Evolutionary conservation across 2,888 invertebrate genomes (phyloP), one percentile per base, ranked within the genome.

Genomic region (Oscheius onirici): DNA sequence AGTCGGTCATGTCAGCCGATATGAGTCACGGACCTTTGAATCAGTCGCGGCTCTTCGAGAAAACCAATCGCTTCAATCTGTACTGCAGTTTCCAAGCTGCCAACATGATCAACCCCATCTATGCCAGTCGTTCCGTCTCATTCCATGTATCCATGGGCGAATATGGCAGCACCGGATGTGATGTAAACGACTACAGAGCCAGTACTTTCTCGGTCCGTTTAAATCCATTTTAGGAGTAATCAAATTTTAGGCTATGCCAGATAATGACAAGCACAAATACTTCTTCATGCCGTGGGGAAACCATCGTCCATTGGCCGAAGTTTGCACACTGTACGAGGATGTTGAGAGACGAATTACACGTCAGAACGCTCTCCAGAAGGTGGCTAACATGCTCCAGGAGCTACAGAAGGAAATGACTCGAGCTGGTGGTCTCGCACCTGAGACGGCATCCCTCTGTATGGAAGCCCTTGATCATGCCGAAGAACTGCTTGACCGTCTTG

Each of bases 261-360:
- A 80, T 58, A 76, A 71, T 57, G 85, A 86, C 60, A 77, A 79
- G 2, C 70, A 76, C 51, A 75, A 76, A 26, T 81, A 80, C 71
- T 86, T 81, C 68, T 72, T 79, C 13, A 82, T 86, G 81, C 84
- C 85, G 5, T 86, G 86, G 86, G 84, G 84, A 28, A 86, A 86
- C 61, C 73, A 81, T 49, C 83, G 85, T 26, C 86, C 86, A 1
- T 52, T 84, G 41, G 69, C 78, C 20, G 81, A 81, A 52, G 63
- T 86, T 13, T 69, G 54, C 6, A 80, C 80, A 20, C 11, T 43
- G 10, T 86, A 75, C 52, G 86, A 86, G 54, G 72, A 76, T 26
- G 74, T 83, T n/a, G 74, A 77, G 3, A 69, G 76, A 28, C 74
- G 86, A 15, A 70, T 85, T 13, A 76, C 77, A 46, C 72, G 77